Conservation (phyloP, 2,113 vertebrate genomes). For the Prietella phreatophila region DNA sequence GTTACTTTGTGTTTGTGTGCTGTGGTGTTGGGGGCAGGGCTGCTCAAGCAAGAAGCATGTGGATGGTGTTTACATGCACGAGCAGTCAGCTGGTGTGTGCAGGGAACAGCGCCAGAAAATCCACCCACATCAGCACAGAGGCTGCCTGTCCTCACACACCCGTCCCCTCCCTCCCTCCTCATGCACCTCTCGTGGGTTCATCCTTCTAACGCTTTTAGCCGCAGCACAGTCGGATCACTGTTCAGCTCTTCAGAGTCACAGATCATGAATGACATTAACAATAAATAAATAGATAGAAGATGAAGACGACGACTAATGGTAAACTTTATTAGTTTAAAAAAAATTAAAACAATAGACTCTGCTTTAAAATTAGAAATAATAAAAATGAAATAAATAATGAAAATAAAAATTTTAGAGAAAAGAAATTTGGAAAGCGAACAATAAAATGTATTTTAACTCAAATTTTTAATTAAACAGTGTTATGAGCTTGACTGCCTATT, state of each 20-base stretch:
- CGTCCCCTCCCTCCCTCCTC: not conserved
- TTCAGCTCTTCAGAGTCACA: conserved; percentile 1
- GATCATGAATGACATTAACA: not conserved
- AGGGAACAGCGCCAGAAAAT: conserved; percentile 43
- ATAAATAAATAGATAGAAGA: not conserved
- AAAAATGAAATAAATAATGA: not conserved
- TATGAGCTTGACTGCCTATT: not conserved
- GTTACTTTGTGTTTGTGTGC: not conserved
- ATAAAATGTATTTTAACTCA: not conserved
- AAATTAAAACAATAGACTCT: not conserved
- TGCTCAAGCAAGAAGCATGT: conserved; percentile 45
- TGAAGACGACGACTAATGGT: not conserved
- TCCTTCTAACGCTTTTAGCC: conserved; percentile 1
- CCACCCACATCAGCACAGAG: conserved; percentile 41
- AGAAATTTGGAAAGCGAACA: not conserved
- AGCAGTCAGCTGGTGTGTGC: conserved; percentile 51
- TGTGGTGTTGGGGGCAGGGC: conserved; percentile 26
- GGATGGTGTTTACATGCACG: conserved; percentile 44
- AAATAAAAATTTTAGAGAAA: not conserved
- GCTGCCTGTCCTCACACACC: conserved; percentile 26
- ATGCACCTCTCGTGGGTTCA: not conserved
- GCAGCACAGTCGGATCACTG: conserved; percentile 24
- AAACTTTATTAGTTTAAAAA: not conserved
- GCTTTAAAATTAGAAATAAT: not conserved
- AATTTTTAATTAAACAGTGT: not conserved